phyloP scores from a whole-genome alignment of 2,113 vertebrate species.

The Chitala chitala region DNA sequence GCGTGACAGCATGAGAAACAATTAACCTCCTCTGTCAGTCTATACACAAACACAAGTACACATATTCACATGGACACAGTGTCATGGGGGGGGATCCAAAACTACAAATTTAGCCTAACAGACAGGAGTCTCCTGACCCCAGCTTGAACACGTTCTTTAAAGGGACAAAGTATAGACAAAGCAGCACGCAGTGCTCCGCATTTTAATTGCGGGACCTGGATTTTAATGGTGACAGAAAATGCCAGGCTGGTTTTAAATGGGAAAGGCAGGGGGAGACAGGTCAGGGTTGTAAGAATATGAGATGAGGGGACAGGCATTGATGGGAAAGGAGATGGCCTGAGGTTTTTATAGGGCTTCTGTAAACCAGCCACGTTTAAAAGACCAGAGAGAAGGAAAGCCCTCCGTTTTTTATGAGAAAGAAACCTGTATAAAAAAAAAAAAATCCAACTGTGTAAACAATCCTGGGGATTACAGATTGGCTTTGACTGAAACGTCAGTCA shows the following conservation, averaged over 20 bases:
- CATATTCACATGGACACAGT: neutral
- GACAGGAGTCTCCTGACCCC: neutral
- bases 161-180: no score
- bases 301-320: conserved; percentile 3
- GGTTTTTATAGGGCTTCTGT: conserved; percentile 53
- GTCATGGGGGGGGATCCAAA: neutral
- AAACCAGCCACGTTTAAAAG: conserved; percentile 50
- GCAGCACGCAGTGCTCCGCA: no score
- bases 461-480: neutral
- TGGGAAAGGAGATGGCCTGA: neutral
- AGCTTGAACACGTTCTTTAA: neutral
- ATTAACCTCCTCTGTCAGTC: conserved; percentile 29
- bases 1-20: conserved; percentile 52
- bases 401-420: conserved; percentile 46
- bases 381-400: conserved; percentile 46
- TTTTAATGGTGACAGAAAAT: neutral
- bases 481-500: conserved; percentile 11
- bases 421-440: conserved; percentile 9
- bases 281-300: neutral
- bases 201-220: neutral
- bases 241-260: neutral
- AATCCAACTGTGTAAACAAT: conserved; percentile 36
- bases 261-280: neutral
- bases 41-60: neutral
- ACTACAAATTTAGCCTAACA: neutral